Evolutionary conservation across 1,140 invertebrate genomes (phyloP), one percentile per base, ranked within the genome.

Genomic region (Macrocentrus cingulum): DNA sequence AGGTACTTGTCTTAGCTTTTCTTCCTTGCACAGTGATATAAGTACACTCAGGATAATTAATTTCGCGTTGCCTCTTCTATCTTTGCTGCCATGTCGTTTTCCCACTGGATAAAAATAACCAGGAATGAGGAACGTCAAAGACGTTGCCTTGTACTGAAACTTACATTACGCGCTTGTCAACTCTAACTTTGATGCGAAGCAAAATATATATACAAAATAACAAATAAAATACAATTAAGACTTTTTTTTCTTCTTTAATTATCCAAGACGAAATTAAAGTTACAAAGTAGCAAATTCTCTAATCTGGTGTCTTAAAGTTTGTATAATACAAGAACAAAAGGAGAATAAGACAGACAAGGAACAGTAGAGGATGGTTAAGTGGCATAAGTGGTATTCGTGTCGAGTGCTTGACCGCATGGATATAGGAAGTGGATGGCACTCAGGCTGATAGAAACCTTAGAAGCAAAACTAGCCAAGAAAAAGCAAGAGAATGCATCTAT

Each of bases 361-460:
- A 34, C 6, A 34, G 29, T 7, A n/a, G 36, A 39, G 19, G 46
- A 23, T 49, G 11, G 9, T 13, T 49, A 49, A 49, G 46, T 49
- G 46, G 46, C 15, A 50, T 67, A 68, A 74, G 69, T 71, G 65
- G 66, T 63, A 60, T 67, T 65, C 60, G 63, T 58, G 57, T 69
- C 57, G 60, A 70, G 67, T 69, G 66, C 59, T 66, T 71, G 69
- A 67, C 63, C 68, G 68, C 66, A 32, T 71, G 64, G 63, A 63
- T 67, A 29, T 29, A 63, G 63, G 64, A 67, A 74, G 67, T 68
- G 66, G 61, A 45, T 56, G 44, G 53, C 42, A 46, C 53, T 56
- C 42, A 46, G 53, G 19, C 53, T 56, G 53, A 56, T 56, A 56
- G 13, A 19, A n/a, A 52, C 25, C 4, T 29, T 29, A 29, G 25